A percentile compares a stretch with the other conserved stretches of the same genome.
These are phyloP conservation scores for Chesias legatella DNA, from an alignment of 2,888 invertebrate genomes.

Conservation along the genomic window DNA sequence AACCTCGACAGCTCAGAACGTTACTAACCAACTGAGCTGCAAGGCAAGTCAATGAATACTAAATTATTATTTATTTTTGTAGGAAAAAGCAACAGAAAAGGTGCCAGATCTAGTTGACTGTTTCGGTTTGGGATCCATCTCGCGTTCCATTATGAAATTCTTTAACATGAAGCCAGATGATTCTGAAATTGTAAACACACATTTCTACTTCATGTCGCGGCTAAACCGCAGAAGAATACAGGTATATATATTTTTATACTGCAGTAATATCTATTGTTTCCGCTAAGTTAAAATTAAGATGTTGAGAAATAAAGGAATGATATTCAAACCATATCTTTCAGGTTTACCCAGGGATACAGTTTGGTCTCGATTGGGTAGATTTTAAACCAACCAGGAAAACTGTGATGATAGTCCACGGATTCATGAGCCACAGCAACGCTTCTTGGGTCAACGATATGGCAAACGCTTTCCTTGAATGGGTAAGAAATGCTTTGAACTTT, in stretches of 20 bases:
- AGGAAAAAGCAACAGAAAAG: slow-evolving; percentile 1
- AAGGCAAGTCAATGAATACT: too few relatives aligned
- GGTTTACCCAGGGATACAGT: slow-evolving; percentile 68
- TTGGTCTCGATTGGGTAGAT: slow-evolving; percentile 80
- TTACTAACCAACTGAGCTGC: too few relatives aligned
- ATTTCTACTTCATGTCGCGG: slow-evolving; percentile 73
- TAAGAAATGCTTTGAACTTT: too few relatives aligned
- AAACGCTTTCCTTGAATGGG: slow-evolving; percentile 78
- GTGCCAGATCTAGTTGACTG: slow-evolving; percentile 66
- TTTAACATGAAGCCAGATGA: slow-evolving; percentile 68
- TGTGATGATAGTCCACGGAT: slow-evolving; percentile 83
- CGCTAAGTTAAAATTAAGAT: too few relatives aligned
- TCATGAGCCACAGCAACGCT: slow-evolving; percentile 80
- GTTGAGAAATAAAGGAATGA: background rate
- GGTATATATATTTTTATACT: too few relatives aligned
- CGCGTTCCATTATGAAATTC: slow-evolving; percentile 52
- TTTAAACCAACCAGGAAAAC: slow-evolving; percentile 77
- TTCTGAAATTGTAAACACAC: slow-evolving; percentile 64
- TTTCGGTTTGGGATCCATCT: slow-evolving; percentile 71
- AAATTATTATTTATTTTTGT: background rate
- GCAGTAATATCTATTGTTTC: too few relatives aligned
- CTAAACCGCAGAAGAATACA: slow-evolving; percentile 55
- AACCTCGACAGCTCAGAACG: too few relatives aligned
- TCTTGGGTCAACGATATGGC: slow-evolving; percentile 82
- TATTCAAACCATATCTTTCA: slow-evolving; percentile 20